Evolutionary conservation across 2,113 vertebrate genomes (phyloP).

Genomic region (Podarcis muralis): DNA sequence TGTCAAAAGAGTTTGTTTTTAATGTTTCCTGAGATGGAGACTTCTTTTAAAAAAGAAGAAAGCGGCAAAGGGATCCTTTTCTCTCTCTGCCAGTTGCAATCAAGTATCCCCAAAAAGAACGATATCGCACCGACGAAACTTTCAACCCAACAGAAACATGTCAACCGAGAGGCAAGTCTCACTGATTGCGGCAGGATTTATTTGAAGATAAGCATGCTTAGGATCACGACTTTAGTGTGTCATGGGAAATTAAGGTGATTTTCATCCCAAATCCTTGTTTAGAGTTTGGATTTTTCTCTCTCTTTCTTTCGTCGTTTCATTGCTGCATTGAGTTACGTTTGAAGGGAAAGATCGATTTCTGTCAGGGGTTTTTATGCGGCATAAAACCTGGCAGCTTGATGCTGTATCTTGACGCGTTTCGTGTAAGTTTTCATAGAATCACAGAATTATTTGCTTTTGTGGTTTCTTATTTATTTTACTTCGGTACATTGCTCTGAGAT

Average conservation of each 20-base stretch:
- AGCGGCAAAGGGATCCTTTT: background rate
- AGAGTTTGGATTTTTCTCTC: background rate
- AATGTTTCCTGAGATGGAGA: background rate
- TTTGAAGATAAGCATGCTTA: background rate
- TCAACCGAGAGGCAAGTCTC: no score
- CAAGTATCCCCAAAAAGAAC: background rate
- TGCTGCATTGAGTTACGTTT: background rate
- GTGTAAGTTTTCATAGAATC: no score
- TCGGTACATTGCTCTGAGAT: no score
- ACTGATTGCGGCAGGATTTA: no score
- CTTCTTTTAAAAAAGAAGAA: background rate
- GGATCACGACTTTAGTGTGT: background rate
- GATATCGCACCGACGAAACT: background rate
- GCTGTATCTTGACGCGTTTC: background rate
- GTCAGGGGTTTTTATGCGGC: constrained; percentile 23
- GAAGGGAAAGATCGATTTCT: background rate
- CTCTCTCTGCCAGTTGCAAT: background rate
- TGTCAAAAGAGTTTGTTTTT: background rate
- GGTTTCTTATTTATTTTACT: no score
- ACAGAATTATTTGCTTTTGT: no score
- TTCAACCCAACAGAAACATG: background rate
- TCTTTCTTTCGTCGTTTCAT: background rate
- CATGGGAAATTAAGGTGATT: background rate
- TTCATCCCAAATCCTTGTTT: background rate
- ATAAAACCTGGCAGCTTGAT: background rate